phyloP scores from a whole-genome alignment of 2,888 invertebrate species.

The Eupeodes latifasciatus region DNA sequence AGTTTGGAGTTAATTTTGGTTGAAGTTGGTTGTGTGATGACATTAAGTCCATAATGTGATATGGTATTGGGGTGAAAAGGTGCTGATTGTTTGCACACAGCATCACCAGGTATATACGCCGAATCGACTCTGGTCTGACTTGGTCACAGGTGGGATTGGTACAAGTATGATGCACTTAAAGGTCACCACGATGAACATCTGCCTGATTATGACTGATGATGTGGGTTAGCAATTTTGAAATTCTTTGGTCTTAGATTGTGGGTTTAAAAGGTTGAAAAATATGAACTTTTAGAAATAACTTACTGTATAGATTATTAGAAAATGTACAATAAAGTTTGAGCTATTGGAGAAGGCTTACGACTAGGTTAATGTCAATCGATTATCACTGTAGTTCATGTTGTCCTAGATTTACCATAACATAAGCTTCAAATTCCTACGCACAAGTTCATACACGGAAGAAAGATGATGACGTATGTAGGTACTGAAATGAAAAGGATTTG shows the following conservation, averaged over 20 bases:
- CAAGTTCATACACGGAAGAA: too few relatives aligned
- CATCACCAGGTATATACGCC: not conserved
- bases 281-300: not conserved
- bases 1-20: constrained; percentile 50
- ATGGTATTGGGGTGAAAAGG: constrained; percentile 72
- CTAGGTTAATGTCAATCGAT: constrained; percentile 9
- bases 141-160: constrained; percentile 55
- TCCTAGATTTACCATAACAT: too few relatives aligned
- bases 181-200: constrained; percentile 54
- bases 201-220: constrained; percentile 15
- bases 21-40: constrained; percentile 48
- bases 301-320: too few relatives aligned
- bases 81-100: constrained; percentile 67
- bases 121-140: not conserved
- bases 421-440: too few relatives aligned
- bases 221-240: constrained; percentile 31
- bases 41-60: constrained; percentile 69
- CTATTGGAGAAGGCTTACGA: not conserved
- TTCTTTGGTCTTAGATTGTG: not conserved
- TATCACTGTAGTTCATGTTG: not conserved
- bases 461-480: too few relatives aligned
- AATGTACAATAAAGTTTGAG: not conserved
- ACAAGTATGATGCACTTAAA: constrained; percentile 37
- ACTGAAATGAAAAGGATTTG: too few relatives aligned
- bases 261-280: constrained; percentile 36